phyloP scores from a whole-genome alignment of 2,113 vertebrate species.

The Murina feae region DNA sequence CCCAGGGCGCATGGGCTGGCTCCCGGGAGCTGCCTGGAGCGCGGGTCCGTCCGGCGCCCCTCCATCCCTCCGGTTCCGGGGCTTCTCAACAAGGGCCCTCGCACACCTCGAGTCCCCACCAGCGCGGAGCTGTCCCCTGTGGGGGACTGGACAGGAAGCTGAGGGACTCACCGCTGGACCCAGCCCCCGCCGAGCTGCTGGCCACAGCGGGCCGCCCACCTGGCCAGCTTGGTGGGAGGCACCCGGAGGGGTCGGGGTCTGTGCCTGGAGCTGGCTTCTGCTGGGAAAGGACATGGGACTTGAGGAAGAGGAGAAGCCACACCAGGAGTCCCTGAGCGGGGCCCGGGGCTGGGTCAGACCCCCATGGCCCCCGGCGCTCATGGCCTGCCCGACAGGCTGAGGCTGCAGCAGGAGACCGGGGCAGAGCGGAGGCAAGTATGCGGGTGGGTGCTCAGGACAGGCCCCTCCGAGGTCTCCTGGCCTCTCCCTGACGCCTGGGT shows the following conservation, averaged over 20 bases:
- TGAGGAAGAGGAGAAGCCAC: background rate
- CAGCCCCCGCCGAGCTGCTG: conserved; percentile 60
- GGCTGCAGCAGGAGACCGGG: background rate
- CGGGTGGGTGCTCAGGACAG: background rate
- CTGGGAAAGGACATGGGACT: background rate
- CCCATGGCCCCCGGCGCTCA: background rate
- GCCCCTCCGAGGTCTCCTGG: background rate
- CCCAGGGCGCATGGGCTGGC: background rate
- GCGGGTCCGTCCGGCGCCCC: background rate
- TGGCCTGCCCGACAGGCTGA: background rate
- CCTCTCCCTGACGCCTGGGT: background rate
- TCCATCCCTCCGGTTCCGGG: background rate
- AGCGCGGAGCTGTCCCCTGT: fast-evolving
- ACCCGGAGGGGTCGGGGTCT: conserved; percentile 55
- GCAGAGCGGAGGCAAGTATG: background rate
- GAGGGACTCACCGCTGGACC: conserved; percentile 79
- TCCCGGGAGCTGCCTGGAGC: background rate
- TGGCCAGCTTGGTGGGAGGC: conserved; percentile 62
- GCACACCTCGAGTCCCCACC: background rate
- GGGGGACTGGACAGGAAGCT: too few species aligned
- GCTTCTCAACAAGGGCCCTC: background rate
- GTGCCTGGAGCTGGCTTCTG: conserved; percentile 25
- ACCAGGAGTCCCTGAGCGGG: too few species aligned
- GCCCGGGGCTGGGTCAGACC: fast-evolving
- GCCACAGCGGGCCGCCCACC: conserved; percentile 52